Percentiles rank a stretch among this genome's conserved stretches.
Evolutionary conservation across 1,140 invertebrate species (phyloP).

Genomic region (Apis mellifera): DNA sequence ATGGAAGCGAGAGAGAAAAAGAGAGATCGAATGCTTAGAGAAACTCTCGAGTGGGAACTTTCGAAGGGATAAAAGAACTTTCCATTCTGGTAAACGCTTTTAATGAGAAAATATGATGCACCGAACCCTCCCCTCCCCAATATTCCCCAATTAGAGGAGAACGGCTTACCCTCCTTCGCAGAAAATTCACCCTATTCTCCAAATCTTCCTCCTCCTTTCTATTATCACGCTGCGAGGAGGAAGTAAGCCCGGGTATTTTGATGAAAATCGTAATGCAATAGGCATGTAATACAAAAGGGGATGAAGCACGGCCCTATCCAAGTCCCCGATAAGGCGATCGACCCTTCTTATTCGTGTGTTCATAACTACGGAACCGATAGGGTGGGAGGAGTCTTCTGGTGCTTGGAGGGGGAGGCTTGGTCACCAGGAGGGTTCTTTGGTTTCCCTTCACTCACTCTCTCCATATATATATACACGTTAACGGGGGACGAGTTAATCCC

Average conservation of each 20-base stretch:
- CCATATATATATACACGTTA: not conserved
- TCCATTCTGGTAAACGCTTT: slow-evolving; percentile 67
- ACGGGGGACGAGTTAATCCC: slow-evolving; percentile 60
- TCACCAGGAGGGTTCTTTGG: slow-evolving; percentile 14
- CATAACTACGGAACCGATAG: slow-evolving; percentile 66
- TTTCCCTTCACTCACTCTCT: not conserved
- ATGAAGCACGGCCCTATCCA: slow-evolving; percentile 63
- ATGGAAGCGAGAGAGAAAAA: not conserved
- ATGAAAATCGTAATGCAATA: slow-evolving; percentile 81
- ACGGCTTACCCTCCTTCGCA: slow-evolving; percentile 38
- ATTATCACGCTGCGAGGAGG: slow-evolving; percentile 65
- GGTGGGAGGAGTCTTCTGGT: slow-evolving; percentile 44
- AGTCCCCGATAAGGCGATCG: slow-evolving; percentile 62
- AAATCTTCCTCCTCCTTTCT: slow-evolving; percentile 18
- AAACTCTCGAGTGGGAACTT: slow-evolving; percentile 59
- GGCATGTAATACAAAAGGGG: slow-evolving; percentile 76
- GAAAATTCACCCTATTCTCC: slow-evolving; percentile 8
- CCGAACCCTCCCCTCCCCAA: slow-evolving; percentile 15
- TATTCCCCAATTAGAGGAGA: slow-evolving; percentile 72
- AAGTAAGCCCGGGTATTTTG: slow-evolving; percentile 63
- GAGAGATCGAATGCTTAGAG: slow-evolving; percentile 57
- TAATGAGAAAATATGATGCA: slow-evolving; percentile 73
- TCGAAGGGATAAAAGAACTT: slow-evolving; percentile 66
- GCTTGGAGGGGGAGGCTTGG: slow-evolving; percentile 10
- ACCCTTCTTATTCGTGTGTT: slow-evolving; percentile 65